Percentiles rank a stretch among this genome's conserved stretches.
These are phyloP conservation scores for Equus quagga DNA, from an alignment of 2,113 vertebrate species.

Conservation along the genomic window DNA sequence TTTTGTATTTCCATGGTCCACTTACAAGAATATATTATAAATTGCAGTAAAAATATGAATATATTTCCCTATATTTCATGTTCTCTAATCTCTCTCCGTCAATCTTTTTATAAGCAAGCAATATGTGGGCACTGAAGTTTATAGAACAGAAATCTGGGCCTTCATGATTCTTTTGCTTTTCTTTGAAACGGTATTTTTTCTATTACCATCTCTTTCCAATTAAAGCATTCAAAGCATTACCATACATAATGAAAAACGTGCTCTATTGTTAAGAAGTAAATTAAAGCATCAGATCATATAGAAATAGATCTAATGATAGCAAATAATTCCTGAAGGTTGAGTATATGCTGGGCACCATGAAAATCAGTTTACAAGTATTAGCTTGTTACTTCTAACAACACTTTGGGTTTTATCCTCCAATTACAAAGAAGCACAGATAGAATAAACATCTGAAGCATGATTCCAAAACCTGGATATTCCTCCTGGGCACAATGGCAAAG, in stretches of 20 bases:
- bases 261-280: neutral
- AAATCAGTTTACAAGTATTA: neutral
- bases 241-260: neutral
- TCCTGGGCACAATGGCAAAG: neutral
- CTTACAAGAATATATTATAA: neutral
- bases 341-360: neutral
- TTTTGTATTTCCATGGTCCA: neutral
- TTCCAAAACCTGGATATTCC: neutral
- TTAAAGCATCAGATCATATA: neutral
- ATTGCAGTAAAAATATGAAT: conserved; percentile 28
- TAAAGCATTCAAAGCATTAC: neutral
- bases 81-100: neutral
- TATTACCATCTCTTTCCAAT: neutral
- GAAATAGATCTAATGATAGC: neutral
- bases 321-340: neutral
- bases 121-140: neutral
- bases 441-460: neutral
- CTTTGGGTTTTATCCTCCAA: neutral
- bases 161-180: neutral
- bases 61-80: neutral
- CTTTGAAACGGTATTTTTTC: neutral
- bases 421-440: neutral
- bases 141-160: neutral
- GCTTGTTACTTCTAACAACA: neutral
- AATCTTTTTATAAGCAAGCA: neutral